These are phyloP conservation scores for Heptranchias perlo DNA, from an alignment of 2,113 vertebrate species.

Conservation along the genomic window DNA sequence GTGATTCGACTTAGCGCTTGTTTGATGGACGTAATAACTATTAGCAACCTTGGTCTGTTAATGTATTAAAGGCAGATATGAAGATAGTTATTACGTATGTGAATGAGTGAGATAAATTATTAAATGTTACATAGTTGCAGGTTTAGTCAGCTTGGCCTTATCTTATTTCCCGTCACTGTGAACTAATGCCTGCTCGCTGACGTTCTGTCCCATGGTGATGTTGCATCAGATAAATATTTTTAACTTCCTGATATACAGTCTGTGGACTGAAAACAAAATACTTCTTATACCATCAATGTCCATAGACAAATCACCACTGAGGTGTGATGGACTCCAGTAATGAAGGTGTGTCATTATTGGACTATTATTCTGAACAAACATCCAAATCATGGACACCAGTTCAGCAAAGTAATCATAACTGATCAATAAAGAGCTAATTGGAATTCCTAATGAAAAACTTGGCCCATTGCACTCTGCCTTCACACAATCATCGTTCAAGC, in stretches of 20 bases:
- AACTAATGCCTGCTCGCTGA: background rate
- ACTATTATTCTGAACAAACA: background rate
- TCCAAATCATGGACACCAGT: background rate
- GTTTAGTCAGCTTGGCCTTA: background rate
- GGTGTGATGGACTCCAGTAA: background rate
- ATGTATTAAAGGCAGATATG: background rate
- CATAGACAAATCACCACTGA: background rate
- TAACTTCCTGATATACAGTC: background rate
- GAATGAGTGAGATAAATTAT: background rate
- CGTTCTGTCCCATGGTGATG: background rate
- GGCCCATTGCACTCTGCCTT: background rate
- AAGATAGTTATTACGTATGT: background rate
- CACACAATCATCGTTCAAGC: background rate
- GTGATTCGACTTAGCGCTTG: background rate
- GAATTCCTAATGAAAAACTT: background rate
- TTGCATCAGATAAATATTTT: constrained; percentile 9
- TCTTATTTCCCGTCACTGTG: background rate
- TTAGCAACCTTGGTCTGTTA: background rate
- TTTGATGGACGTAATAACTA: background rate
- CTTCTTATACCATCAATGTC: background rate
- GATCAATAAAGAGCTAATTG: background rate
- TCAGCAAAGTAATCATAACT: constrained; percentile 3
- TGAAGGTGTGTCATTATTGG: background rate
- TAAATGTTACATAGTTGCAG: background rate
- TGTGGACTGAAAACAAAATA: background rate